These are phyloP conservation scores for Acanthaster planci DNA, from an alignment of 35 echinoderm and acorn worm genomes.

Conservation along the genomic window DNA sequence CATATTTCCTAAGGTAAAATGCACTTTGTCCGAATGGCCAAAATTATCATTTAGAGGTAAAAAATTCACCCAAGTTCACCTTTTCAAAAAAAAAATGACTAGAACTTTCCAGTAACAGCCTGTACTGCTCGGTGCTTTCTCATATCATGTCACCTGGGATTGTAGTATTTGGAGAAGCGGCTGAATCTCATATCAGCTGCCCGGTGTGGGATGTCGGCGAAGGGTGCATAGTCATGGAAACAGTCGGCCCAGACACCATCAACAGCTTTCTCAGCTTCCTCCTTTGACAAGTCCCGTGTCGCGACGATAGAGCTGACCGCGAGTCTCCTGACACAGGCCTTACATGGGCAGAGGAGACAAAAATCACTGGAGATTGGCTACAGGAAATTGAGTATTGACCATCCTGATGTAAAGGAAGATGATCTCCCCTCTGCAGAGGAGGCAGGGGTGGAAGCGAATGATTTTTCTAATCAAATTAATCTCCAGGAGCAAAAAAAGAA, in stretches of 20 bases:
- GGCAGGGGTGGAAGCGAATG: too few species aligned
- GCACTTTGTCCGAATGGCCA: background rate
- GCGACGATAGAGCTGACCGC: conserved; percentile 74
- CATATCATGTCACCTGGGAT: conserved; percentile 35
- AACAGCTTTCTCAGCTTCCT: conserved; percentile 59
- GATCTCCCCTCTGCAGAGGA: too few species aligned
- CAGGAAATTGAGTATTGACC: too few species aligned
- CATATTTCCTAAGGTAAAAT: background rate
- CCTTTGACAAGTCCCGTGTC: conserved; percentile 54
- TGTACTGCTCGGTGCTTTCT: background rate
- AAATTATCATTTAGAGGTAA: background rate
- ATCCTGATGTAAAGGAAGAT: too few species aligned
- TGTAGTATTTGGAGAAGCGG: conserved; percentile 22
- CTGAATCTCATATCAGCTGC: conserved; percentile 30
- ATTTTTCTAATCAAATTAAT: too few species aligned
- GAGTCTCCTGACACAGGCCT: conserved; percentile 79
- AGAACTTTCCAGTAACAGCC: background rate
- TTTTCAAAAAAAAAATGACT: background rate
- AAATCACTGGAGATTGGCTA: too few species aligned
- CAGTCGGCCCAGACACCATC: conserved; percentile 84
- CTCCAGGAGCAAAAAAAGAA: too few species aligned
- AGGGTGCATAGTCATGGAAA: conserved; percentile 88
- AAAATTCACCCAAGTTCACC: background rate
- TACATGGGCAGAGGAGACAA: conserved; percentile 13
- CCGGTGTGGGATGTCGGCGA: conserved; percentile 70